Base-by-base conservation (phyloP, 2,797 vertebrate genomes). In the Antrozous pallidus region DNA sequence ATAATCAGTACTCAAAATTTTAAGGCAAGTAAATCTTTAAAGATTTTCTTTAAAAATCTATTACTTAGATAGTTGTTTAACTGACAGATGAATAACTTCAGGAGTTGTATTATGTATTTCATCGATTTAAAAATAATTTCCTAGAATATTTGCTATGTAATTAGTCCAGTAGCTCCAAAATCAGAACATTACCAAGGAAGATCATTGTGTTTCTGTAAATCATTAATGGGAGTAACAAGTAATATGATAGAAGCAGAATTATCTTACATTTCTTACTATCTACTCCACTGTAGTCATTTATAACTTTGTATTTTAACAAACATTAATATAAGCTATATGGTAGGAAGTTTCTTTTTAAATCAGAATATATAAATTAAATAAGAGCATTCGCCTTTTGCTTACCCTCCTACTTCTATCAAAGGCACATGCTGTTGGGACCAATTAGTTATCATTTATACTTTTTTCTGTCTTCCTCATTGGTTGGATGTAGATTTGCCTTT, bases 401-500 rank as follows among this genome's bases (percentile, higher is more conserved):
- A 87, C 0, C 3, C 54, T 91, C 0, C 6, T 49, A 75, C 38
- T 95, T 95, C 61, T 47, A 16, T 77, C 13, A 73, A 26, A 92
- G 74, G 61, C 56, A 31, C 11, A 11, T 20, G 6, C 36, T 85
- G 54, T 80, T 0, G 54, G 74, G 87, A 90, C 88, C 36, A 84
- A 13, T 94, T 88, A 93, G 85, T 36, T 75, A 84, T 79, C 89
- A 38, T 88, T 85, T 97, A 63, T 95, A 38, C 20, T 90, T 77
- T 75, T 88, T 96, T 93, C 31, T 33, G 58, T 94, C 90, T 56
- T 91, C 95, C 91, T 71, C 83, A 92, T 96, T 95, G 96, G 89
- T 61, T 93, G 65, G 20, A 33, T 96, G 95, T 97, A 65, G 11
- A 97, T 94, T 82, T 91, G 94, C 97, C 97, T 97, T 83, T 89